Base-by-base conservation (phyloP, 2,113 vertebrate genomes). In the Oreochromis aureus region DNA sequence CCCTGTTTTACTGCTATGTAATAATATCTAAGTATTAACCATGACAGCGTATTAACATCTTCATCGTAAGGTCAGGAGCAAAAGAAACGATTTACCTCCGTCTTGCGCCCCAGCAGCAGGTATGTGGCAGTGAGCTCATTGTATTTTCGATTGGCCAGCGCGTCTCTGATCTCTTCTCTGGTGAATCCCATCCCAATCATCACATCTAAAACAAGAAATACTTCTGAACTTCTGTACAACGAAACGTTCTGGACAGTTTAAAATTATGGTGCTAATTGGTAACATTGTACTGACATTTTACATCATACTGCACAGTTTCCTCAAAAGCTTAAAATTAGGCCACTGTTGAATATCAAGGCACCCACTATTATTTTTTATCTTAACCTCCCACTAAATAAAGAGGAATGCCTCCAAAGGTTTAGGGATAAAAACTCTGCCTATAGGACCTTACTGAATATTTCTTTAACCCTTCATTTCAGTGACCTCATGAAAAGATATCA, bases 121-220 rank as follows among this genome's bases (percentile, higher is more conserved):
- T 99, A 99, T 7, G 98, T 99, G 90, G 98, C 98, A 0, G 97
- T 99, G 90, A 98, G 96, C 92, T 99, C 98, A 2, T 98, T 98
- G 94, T 98, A 99, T 91, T 98, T 99, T 85, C 97, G 97, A 92
- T 89, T 96, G 71, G 90, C 94, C 92, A 99, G 92, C 19, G 98
- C 96, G 9, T 99, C 98, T 91, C 96, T 96, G 94, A 99, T 97
- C 90, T 98, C 98, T 24, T 99, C 98, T 18, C 98, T 95, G 0
- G 96, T 96, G 92, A 98, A 99, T 39, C 98, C 98, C 98, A 99
- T 98, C 15, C 97, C 97, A 32, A 99, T 97, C 97, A 99, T 98
- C 90, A 99, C 96, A 90, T 99, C 98, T 99, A 95, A 8, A 91
- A 88, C 3, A 15, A 18, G 6, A 51, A 44, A 55, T 66, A n/a